Conservation (phyloP, 2,888 invertebrate genomes). For the Scaptomyza flava region DNA sequence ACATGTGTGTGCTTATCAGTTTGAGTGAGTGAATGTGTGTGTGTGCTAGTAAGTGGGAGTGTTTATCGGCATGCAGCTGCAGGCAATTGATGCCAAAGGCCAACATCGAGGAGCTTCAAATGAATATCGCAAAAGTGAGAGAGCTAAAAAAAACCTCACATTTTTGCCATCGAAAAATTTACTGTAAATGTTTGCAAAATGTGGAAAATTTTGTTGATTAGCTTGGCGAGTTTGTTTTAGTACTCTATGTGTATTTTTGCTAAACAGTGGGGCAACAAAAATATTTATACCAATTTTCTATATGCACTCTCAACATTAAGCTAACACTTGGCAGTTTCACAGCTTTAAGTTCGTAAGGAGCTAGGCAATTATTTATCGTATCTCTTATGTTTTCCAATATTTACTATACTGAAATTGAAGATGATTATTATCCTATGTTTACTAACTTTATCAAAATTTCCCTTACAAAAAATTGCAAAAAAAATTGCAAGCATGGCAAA, state of each 20-base stretch:
- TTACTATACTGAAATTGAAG: conserved; percentile 13
- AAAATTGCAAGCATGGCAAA: conserved; percentile 33
- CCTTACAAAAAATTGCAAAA: conserved; percentile 7
- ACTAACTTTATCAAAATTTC: conserved; percentile 5
- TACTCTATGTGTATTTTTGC: not conserved
- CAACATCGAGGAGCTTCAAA: conserved; percentile 28
- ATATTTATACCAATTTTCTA: conserved; percentile 13
- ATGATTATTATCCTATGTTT: conserved; percentile 11
- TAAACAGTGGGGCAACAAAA: conserved; percentile 17
- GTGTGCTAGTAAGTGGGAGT: conserved; percentile 18
- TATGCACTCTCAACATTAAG: not conserved
- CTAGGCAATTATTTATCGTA: no score
- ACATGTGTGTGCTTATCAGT: not conserved
- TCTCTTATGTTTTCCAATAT: not conserved
- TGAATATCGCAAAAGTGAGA: conserved; percentile 23
- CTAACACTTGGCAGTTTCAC: not conserved
- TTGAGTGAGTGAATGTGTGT: not conserved
- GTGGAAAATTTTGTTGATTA: conserved; percentile 32
- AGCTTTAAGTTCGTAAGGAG: no score
- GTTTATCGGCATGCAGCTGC: conserved; percentile 50
- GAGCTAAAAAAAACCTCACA: not conserved
- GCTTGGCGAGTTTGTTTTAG: conserved; percentile 8
- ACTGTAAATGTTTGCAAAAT: conserved; percentile 41
- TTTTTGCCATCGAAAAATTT: conserved; percentile 32
- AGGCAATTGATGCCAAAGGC: conserved; percentile 42